Conservation (phyloP, 2,797 vertebrate genomes). For the Basileuterus tristriatus region DNA sequence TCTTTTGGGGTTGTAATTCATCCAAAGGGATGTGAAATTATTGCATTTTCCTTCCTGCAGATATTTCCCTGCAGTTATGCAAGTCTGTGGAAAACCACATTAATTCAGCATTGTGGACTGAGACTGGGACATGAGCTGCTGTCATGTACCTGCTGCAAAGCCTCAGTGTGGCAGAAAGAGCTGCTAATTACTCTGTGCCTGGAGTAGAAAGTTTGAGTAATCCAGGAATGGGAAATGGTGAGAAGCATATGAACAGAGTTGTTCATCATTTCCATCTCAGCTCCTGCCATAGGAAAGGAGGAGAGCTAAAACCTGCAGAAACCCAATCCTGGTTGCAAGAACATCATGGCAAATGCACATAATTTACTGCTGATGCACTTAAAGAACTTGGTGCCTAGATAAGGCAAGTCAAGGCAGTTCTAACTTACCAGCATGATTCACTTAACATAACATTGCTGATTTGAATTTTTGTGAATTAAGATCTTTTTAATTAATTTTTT, state of each 20-base stretch:
- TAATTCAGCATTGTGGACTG: neutral
- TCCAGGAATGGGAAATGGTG: neutral
- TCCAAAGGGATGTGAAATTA: neutral
- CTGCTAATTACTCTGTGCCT: neutral
- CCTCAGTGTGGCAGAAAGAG: neutral
- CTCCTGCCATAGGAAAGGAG: neutral
- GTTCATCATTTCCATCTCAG: neutral
- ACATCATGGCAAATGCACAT: neutral
- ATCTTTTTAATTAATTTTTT: neutral
- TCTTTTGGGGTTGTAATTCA: neutral
- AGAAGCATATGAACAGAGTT: neutral
- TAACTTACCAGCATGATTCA: constrained; percentile 17
- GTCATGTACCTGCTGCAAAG: neutral
- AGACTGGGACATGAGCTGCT: neutral
- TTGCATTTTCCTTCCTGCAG: constrained; percentile 30
- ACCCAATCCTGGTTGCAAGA: constrained; percentile 11
- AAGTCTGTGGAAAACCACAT: neutral
- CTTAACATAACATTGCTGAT: neutral
- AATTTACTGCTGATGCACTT: constrained; percentile 37
- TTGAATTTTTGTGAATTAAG: neutral
- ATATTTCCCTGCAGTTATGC: constrained; percentile 9
- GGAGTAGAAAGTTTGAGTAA: neutral
- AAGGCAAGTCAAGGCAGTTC: constrained; percentile 24
- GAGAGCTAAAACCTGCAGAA: constrained; percentile 27
- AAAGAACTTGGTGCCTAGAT: constrained; percentile 31